These are phyloP conservation scores for Emesis furor DNA, from an alignment of 2,888 invertebrate species.

Conservation along the genomic window DNA sequence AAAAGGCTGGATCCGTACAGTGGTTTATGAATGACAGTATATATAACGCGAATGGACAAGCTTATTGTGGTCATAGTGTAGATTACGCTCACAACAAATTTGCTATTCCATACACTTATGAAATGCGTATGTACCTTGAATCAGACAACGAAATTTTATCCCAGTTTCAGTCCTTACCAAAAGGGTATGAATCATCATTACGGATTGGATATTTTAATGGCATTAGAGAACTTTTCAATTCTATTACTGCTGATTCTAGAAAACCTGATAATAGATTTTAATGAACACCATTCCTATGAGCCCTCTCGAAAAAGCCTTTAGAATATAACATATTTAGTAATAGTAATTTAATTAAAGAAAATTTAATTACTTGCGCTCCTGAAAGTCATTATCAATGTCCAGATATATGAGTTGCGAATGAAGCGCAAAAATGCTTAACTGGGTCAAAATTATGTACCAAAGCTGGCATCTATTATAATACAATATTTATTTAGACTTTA, in stretches of 20 bases:
- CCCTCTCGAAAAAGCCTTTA: too few relatives aligned
- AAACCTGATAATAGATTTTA: conserved; percentile 27
- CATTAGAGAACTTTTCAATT: conserved; percentile 84
- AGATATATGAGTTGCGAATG: conserved; percentile 66
- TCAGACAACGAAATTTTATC: conserved; percentile 80
- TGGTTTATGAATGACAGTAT: conserved; percentile 82
- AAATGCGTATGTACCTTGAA: conserved; percentile 86
- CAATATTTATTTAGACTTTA: conserved; percentile 91
- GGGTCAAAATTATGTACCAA: conserved; percentile 85
- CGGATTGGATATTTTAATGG: conserved; percentile 84
- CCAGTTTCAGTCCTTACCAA: conserved; percentile 84
- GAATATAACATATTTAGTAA: too few relatives aligned
- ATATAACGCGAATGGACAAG: conserved; percentile 79
- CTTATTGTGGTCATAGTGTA: conserved; percentile 86
- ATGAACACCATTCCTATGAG: background rate
- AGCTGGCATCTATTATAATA: conserved; percentile 85
- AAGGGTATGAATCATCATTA: conserved; percentile 81
- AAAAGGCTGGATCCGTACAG: conserved; percentile 81
- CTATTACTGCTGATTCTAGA: conserved; percentile 77
- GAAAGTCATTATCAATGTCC: conserved; percentile 21
- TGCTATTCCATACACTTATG: conserved; percentile 81
- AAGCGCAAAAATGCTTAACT: conserved; percentile 82
- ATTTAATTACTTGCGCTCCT: conserved; percentile 26
- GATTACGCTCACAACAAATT: conserved; percentile 82
- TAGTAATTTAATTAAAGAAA: too few relatives aligned